Conservation (phyloP, 2,797 vertebrate genomes). For the Cirrhinus mrigala region DNA sequence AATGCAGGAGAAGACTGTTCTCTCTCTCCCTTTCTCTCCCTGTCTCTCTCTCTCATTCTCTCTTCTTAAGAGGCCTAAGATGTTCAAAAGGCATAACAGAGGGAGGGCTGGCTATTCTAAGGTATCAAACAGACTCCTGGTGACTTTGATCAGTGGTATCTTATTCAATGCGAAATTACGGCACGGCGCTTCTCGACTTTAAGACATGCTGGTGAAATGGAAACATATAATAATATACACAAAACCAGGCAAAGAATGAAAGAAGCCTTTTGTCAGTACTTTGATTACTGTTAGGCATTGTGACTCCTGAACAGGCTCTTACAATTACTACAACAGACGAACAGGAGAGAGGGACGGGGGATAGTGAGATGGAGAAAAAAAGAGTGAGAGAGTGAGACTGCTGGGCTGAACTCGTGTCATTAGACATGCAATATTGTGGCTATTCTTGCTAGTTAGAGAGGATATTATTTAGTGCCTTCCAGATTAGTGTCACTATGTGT, state of each 20-base stretch:
- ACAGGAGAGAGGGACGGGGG: slow-evolving; percentile 41
- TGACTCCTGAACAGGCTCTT: slow-evolving; percentile 75
- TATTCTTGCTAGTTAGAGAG: slow-evolving; percentile 35
- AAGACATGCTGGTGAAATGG: slow-evolving; percentile 72
- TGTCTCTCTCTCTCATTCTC: slow-evolving; percentile 64
- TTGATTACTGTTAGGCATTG: slow-evolving; percentile 81
- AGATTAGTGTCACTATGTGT: not conserved
- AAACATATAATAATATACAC: slow-evolving; percentile 79
- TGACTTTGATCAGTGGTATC: slow-evolving; percentile 82
- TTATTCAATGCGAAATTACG: slow-evolving; percentile 76
- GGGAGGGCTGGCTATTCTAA: slow-evolving; percentile 74
- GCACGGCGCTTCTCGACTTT: slow-evolving; percentile 69
- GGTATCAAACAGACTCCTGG: slow-evolving; percentile 80
- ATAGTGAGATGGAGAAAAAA: slow-evolving; percentile 41
- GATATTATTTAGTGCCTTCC: slow-evolving; percentile 12
- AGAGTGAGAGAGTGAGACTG: slow-evolving; percentile 65
- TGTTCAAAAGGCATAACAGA: slow-evolving; percentile 80
- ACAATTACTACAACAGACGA: slow-evolving; percentile 71
- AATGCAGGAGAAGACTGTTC: slow-evolving; percentile 70
- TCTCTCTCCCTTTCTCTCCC: slow-evolving; percentile 47
- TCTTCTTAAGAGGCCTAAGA: slow-evolving; percentile 71
- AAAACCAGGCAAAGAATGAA: slow-evolving; percentile 77
- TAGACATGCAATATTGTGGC: slow-evolving; percentile 29
- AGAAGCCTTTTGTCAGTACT: slow-evolving; percentile 79
- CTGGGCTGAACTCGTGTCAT: slow-evolving; percentile 59